Evolutionary conservation across 2,113 vertebrate species (phyloP).

Genomic region (Nycticebus coucang): DNA sequence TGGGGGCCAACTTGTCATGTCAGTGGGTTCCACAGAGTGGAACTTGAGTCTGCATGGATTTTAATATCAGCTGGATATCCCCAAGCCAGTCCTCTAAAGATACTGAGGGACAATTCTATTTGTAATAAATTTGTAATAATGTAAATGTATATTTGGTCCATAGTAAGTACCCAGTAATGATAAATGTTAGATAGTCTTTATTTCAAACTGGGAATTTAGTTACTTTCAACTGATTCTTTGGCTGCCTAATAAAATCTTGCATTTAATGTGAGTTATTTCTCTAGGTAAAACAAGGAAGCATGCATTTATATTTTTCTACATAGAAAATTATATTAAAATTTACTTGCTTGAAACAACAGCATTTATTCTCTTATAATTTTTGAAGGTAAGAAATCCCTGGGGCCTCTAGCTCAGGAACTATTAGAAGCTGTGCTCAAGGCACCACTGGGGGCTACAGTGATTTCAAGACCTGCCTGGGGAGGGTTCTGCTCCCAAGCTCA

Average conservation of each 20-base stretch:
- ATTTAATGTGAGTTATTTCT: not conserved
- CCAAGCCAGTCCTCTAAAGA: not conserved
- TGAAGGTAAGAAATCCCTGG: not conserved
- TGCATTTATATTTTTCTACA: not conserved
- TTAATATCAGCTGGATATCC: not conserved
- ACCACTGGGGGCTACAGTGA: not conserved
- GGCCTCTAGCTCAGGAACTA: not conserved
- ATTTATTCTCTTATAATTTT: not conserved
- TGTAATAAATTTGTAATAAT: not conserved
- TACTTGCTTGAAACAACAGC: not conserved
- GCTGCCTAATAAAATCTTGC: not conserved
- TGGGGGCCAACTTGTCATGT: not conserved
- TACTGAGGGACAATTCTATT: not conserved
- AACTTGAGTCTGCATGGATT: not conserved
- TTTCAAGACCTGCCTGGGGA: not conserved
- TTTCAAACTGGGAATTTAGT: constrained; percentile 20
- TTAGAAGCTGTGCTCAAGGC: not conserved
- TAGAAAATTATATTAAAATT: not conserved
- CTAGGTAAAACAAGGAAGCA: not conserved
- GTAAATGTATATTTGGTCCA: not conserved
- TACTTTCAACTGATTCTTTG: not conserved
- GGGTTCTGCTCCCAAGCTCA: not conserved
- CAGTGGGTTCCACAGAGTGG: not conserved
- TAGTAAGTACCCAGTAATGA: not conserved
- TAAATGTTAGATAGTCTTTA: constrained; percentile 8